phyloP scores from a whole-genome alignment of 1,140 invertebrate genomes.

The Nebria ingens region DNA sequence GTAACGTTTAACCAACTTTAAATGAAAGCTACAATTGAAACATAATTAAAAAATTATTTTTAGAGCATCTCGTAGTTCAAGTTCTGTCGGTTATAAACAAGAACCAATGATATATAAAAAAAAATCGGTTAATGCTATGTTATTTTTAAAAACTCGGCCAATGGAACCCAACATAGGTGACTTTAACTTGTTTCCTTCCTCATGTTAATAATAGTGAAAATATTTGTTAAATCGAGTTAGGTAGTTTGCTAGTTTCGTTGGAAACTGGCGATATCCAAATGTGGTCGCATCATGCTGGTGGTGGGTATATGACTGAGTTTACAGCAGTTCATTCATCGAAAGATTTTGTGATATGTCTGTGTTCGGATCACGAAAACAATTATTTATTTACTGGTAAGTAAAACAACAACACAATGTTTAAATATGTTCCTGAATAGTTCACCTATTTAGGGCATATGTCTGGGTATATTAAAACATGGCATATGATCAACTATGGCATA shows the following conservation, averaged over 20 bases:
- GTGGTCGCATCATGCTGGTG: slow-evolving; percentile 59
- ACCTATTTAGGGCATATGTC: slow-evolving; percentile 43
- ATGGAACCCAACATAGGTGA: slow-evolving; percentile 17
- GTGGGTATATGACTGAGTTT: slow-evolving; percentile 51
- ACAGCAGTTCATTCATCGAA: slow-evolving; percentile 49
- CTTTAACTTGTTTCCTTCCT: background rate
- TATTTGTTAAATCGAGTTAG: slow-evolving; percentile 23
- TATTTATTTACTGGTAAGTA: slow-evolving; percentile 51
- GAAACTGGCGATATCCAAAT: slow-evolving; percentile 57
- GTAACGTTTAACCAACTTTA: no score
- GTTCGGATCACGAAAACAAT: slow-evolving; percentile 50
- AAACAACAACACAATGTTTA: no score
- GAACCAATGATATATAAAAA: no score
- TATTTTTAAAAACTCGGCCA: slow-evolving; percentile 27
- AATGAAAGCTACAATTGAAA: no score
- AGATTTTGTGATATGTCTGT: slow-evolving; percentile 53
- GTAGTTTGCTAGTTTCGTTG: slow-evolving; percentile 51
- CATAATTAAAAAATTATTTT: no score
- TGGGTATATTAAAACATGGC: slow-evolving; percentile 64
- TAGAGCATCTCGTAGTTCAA: no score
- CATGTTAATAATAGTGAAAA: background rate
- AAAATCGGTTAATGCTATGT: slow-evolving; percentile 17
- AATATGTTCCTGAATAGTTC: no score
- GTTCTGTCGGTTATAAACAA: no score
- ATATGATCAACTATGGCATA: slow-evolving; percentile 46